Conservation (phyloP, 2,888 invertebrate genomes). For the Himalopsyche tibetana region DNA sequence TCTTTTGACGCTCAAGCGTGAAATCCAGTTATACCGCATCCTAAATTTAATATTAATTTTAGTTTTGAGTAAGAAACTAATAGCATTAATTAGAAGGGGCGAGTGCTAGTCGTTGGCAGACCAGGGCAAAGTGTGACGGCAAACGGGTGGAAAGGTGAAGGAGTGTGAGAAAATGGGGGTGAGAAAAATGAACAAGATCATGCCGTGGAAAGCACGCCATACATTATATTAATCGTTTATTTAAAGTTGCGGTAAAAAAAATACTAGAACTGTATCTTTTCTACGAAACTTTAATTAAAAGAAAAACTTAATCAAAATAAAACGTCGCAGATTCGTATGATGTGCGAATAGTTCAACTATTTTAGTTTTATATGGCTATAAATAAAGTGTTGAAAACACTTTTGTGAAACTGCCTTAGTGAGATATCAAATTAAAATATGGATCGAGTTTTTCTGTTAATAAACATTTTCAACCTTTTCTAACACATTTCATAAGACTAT, state of each 20-base stretch:
- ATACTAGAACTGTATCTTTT: neutral
- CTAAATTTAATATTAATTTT: constrained; percentile 40
- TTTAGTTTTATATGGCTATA: too few species aligned
- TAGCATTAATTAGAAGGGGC: constrained; percentile 42
- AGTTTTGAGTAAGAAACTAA: constrained; percentile 44
- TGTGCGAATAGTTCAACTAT: too few species aligned
- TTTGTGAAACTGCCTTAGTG: too few species aligned
- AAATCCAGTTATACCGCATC: constrained; percentile 28
- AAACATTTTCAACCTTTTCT: too few species aligned
- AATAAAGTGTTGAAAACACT: too few species aligned
- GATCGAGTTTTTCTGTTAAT: too few species aligned
- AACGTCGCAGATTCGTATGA: too few species aligned
- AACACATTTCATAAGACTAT: too few species aligned
- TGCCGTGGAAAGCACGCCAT: constrained; percentile 11
- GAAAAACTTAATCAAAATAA: too few species aligned
- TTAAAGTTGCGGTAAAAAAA: neutral
- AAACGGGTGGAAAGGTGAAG: neutral
- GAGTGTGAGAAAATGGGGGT: constrained; percentile 1
- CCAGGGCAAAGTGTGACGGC: neutral
- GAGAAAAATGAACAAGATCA: constrained; percentile 26
- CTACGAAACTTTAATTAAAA: too few species aligned
- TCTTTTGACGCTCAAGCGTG: constrained; percentile 26
- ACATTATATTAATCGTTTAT: neutral
- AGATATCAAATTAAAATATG: too few species aligned
- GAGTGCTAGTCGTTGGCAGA: constrained; percentile 23